These are phyloP conservation scores for Heterotis niloticus DNA, from an alignment of 2,113 vertebrate species.

Conservation along the genomic window DNA sequence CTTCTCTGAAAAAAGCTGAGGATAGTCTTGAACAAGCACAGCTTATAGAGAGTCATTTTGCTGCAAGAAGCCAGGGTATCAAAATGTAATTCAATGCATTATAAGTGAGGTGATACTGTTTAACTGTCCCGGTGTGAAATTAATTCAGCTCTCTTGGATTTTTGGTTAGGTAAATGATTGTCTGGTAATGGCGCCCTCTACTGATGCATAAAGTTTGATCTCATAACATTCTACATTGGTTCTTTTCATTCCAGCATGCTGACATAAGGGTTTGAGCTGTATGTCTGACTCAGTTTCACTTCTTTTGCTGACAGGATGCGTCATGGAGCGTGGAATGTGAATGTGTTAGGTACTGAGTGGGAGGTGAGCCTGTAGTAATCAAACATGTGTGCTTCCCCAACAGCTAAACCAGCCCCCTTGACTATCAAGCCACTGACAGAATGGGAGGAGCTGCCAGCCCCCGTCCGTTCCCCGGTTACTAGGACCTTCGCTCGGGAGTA, in stretches of 20 bases:
- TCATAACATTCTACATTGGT: not conserved
- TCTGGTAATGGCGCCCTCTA: constrained; percentile 29
- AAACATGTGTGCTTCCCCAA: constrained; percentile 43
- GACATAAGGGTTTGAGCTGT: not conserved
- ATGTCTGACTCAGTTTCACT: not conserved
- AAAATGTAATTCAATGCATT: not conserved
- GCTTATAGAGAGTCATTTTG: not conserved
- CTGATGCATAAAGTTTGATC: not conserved
- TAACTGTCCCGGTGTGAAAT: not conserved
- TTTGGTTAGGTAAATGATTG: not conserved
- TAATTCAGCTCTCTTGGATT: not conserved
- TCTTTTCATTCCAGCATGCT: not conserved
- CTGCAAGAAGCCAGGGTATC: not conserved
- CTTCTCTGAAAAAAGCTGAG: not conserved
- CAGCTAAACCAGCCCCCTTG: constrained; percentile 89
- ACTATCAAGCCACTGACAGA: constrained; percentile 92
- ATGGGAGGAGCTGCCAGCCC: constrained; percentile 89
- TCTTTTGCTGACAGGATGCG: too few species aligned
- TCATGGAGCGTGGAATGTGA: too few species aligned
- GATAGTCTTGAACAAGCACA: not conserved
- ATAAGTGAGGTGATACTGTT: not conserved
- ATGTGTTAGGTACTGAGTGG: too few species aligned
- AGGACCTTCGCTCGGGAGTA: constrained; percentile 95
- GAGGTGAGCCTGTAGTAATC: constrained; percentile 1
- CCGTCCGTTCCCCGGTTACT: constrained; percentile 94